These are phyloP conservation scores for Epinephelus moara DNA, from an alignment of 2,113 vertebrate species.

Conservation along the genomic window DNA sequence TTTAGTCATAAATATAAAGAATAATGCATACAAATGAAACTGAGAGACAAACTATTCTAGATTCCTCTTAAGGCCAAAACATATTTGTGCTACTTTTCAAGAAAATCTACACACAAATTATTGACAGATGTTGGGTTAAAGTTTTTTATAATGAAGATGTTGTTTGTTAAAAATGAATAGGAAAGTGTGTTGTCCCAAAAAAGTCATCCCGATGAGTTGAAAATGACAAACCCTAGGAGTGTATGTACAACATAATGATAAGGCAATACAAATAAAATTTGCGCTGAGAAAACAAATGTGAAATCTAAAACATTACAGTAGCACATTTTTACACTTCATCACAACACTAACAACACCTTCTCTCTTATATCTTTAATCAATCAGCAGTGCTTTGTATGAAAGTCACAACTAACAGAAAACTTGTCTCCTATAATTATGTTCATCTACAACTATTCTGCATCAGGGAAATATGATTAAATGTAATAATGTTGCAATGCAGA, in stretches of 20 bases:
- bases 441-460: background rate
- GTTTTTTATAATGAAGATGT: background rate
- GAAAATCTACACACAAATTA: background rate
- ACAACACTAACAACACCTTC: background rate
- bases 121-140: background rate
- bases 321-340: constrained; percentile 20
- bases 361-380: background rate
- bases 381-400: background rate
- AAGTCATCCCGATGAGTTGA: background rate
- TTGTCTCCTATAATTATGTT: background rate
- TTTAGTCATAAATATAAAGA: constrained; percentile 15
- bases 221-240: background rate
- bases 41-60: background rate
- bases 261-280: background rate
- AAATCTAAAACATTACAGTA: constrained; percentile 14
- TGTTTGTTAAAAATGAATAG: background rate
- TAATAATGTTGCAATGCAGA: background rate
- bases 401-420: background rate
- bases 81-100: background rate
- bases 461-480: background rate
- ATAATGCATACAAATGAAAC: background rate
- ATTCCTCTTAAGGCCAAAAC: background rate
- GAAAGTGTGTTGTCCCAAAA: background rate
- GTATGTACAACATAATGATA: background rate
- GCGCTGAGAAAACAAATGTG: constrained; percentile 5